Conservation (phyloP, 2,797 vertebrate genomes). For the Chelmon rostratus region DNA sequence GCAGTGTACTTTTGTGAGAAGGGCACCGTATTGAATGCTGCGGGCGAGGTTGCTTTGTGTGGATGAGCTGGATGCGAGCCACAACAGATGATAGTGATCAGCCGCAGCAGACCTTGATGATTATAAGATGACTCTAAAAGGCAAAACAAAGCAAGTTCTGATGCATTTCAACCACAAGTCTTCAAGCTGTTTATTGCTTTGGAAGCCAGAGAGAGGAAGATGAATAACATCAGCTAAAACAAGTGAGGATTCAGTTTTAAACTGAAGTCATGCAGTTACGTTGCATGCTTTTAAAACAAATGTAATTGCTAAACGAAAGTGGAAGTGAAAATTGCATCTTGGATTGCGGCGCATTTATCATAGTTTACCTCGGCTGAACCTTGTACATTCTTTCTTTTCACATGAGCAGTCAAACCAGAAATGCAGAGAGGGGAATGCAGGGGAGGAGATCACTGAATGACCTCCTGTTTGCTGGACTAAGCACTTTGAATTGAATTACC, state of each 20-base stretch:
- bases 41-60: constrained; percentile 19
- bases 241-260: background rate
- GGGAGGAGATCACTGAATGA: too few species aligned
- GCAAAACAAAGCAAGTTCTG: background rate
- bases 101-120: too few species aligned
- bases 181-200: background rate
- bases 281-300: background rate
- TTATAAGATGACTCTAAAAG: background rate
- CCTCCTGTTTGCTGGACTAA: background rate
- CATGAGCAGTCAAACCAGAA: background rate
- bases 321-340: background rate
- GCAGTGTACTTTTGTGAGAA: constrained; percentile 28
- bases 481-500: background rate
- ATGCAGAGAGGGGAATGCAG: background rate
- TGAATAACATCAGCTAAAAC: background rate
- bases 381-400: background rate
- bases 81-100: constrained; percentile 25
- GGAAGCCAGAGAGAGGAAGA: background rate
- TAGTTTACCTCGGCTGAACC: background rate
- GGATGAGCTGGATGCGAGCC: background rate
- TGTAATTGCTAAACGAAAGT: background rate
- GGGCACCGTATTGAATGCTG: background rate
- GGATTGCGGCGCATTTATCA: background rate
- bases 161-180: background rate
- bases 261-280: background rate